Percentiles rank a stretch among this genome's conserved stretches.
phyloP scores from a whole-genome alignment of 1,140 invertebrate species.

The Portunus trituberculatus region DNA sequence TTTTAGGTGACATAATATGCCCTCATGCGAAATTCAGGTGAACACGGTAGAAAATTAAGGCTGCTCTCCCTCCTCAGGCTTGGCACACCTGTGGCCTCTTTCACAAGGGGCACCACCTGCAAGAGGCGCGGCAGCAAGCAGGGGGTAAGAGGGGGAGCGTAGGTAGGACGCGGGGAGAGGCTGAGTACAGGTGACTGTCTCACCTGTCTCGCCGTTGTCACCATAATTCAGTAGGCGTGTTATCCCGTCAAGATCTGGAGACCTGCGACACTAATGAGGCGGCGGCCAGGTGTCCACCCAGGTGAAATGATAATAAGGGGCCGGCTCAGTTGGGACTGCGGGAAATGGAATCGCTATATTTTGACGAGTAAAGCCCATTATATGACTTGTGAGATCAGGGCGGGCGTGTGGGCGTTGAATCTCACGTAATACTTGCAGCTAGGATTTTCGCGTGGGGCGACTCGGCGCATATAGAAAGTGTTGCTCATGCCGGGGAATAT shows the following conservation, averaged over 20 bases:
- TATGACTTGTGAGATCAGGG: neutral
- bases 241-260: neutral
- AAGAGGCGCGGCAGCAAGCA: too few relatives aligned
- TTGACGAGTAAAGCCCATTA: neutral
- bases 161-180: neutral
- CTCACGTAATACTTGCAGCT: neutral
- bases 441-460: neutral
- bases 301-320: conserved; percentile 12
- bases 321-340: neutral
- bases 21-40: too few relatives aligned
- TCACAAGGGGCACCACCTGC: too few relatives aligned
- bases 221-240: neutral
- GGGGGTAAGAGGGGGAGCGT: too few relatives aligned
- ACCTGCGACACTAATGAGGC: neutral
- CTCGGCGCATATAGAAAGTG: neutral
- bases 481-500: neutral
- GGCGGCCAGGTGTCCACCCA: neutral
- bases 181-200: neutral
- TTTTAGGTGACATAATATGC: too few relatives aligned
- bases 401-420: neutral
- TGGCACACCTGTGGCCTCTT: too few relatives aligned
- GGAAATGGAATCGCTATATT: neutral
- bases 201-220: neutral
- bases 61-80: too few relatives aligned
- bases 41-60: too few relatives aligned